phyloP scores from a whole-genome alignment of 2,888 invertebrate species.

The Girardia tigrina region DNA sequence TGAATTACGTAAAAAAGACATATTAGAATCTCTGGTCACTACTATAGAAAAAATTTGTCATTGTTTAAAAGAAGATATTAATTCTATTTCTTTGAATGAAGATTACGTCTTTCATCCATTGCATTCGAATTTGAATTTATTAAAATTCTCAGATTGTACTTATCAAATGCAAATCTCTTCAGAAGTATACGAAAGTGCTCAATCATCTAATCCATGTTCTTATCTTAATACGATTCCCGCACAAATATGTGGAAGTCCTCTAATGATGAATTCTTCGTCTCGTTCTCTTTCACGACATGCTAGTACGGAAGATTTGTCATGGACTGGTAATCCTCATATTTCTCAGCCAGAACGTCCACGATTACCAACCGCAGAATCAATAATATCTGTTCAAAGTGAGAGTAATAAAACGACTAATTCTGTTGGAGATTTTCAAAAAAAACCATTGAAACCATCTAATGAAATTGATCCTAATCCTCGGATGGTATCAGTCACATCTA shows the following conservation, averaged over 20 bases:
- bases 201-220: neutral
- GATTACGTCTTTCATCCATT: conserved; percentile 27
- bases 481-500: neutral
- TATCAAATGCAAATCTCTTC: neutral
- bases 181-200: neutral
- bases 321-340: neutral
- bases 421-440: neutral
- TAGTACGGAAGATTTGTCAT: neutral
- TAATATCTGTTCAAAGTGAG: neutral
- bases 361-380: neutral
- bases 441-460: neutral
- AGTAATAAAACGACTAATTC: neutral
- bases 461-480: neutral
- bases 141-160: neutral
- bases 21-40: neutral
- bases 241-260: neutral
- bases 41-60: conserved; percentile 17
- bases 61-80: conserved; percentile 20
- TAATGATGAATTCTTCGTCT: neutral
- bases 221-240: neutral
- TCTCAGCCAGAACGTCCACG: neutral
- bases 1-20: neutral
- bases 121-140: neutral
- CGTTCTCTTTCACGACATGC: neutral
- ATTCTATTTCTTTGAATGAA: conserved; percentile 20